These are phyloP conservation scores for Saturnia japonica DNA, from an alignment of 2,888 invertebrate species.

Conservation along the genomic window DNA sequence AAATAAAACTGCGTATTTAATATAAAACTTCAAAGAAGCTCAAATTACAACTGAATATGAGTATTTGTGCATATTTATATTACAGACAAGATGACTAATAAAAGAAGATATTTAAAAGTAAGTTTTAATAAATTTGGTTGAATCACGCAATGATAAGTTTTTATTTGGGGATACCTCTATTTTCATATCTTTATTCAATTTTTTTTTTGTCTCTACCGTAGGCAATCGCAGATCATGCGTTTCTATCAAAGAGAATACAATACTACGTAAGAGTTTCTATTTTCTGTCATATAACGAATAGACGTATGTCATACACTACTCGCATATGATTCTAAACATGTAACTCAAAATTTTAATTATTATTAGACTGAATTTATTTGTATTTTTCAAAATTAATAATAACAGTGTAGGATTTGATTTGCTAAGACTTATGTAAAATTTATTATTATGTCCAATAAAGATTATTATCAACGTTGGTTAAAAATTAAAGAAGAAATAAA, in stretches of 20 bases:
- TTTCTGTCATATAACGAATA: not conserved
- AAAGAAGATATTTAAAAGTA: not conserved
- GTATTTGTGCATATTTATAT: too few relatives aligned
- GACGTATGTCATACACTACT: not conserved
- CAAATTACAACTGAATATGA: too few relatives aligned
- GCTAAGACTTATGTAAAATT: not conserved
- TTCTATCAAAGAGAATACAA: too few relatives aligned
- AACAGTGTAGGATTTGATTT: not conserved
- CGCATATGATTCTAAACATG: not conserved
- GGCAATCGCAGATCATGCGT: too few relatives aligned
- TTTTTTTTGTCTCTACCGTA: not conserved
- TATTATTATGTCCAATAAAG: conserved; percentile 59
- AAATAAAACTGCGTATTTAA: not conserved
- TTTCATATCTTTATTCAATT: not conserved
- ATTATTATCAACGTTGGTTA: conserved; percentile 66
- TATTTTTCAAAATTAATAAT: not conserved
- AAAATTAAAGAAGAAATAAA: conserved; percentile 59
- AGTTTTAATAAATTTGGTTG: not conserved
- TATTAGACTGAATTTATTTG: not conserved
- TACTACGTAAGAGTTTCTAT: too few relatives aligned
- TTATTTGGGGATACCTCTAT: not conserved
- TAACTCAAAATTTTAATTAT: not conserved
- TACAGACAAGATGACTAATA: not conserved
- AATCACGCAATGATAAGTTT: not conserved
- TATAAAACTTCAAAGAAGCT: not conserved